Evolutionary conservation across 2,888 invertebrate genomes (phyloP).

Genomic region (Oxycera nigricornis): DNA sequence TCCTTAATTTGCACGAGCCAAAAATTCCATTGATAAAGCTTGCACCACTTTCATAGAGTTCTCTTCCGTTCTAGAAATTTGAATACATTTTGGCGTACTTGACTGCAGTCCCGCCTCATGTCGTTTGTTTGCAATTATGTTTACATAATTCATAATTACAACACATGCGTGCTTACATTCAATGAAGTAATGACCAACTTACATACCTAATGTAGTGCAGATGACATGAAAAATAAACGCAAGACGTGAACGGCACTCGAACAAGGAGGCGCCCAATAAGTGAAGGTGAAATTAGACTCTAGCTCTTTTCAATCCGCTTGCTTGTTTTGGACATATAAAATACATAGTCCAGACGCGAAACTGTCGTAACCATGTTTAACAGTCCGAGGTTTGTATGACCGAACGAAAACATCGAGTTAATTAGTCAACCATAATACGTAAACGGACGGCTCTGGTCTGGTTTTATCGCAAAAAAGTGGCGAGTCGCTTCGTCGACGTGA

Average conservation of each 20-base stretch:
- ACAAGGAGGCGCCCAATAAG: slow-evolving; percentile 1
- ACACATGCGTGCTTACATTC: slow-evolving; percentile 12
- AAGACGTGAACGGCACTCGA: not conserved
- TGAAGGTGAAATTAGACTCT: not conserved
- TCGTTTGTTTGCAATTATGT: slow-evolving; percentile 36
- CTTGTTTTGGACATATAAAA: no score
- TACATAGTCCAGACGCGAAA: not conserved
- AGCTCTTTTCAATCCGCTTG: not conserved
- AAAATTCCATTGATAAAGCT: not conserved
- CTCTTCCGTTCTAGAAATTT: not conserved
- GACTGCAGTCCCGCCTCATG: slow-evolving; percentile 28
- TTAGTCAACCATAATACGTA: slow-evolving; percentile 14
- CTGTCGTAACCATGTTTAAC: not conserved
- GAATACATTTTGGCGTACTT: not conserved
- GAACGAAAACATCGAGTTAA: slow-evolving; percentile 29
- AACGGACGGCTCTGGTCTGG: not conserved
- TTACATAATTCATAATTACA: slow-evolving; percentile 35
- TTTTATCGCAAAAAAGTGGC: slow-evolving; percentile 21
- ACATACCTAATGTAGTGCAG: not conserved
- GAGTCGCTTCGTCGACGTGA: slow-evolving; percentile 30
- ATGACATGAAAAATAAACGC: not conserved
- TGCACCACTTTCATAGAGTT: not conserved
- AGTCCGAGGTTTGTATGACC: slow-evolving; percentile 9
- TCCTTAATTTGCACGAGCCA: not conserved
- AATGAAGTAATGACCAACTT: slow-evolving; percentile 1